A percentile compares a stretch with the other conserved stretches of the same genome.
Conservation (phyloP, 2,888 invertebrate genomes). For the Epistrophe grossulariae region DNA sequence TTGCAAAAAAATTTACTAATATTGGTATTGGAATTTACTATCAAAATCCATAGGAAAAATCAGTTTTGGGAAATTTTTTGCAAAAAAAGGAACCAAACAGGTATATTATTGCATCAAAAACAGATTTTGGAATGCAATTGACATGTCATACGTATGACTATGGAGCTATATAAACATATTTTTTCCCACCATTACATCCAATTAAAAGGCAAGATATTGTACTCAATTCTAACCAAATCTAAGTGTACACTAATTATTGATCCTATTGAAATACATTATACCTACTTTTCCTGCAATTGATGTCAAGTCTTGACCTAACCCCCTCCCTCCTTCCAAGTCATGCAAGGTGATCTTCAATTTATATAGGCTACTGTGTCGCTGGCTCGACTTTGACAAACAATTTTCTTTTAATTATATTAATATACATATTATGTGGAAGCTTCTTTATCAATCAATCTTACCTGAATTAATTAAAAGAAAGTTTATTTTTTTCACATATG, state of each 20-base stretch:
- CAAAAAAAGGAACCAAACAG: too few relatives aligned
- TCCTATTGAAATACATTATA: background rate
- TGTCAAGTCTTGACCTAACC: constrained; percentile 13
- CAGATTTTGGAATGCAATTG: too few relatives aligned
- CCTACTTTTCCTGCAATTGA: background rate
- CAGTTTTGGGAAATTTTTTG: too few relatives aligned
- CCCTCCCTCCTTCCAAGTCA: background rate
- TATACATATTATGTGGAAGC: too few relatives aligned
- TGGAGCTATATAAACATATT: too few relatives aligned
- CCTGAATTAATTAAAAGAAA: constrained; percentile 43
- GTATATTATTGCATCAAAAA: too few relatives aligned
- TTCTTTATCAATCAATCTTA: constrained; percentile 3
- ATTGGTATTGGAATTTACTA: too few relatives aligned
- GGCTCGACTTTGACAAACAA: constrained; percentile 18
- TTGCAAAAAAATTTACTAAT: too few relatives aligned
- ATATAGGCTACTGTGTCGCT: background rate
- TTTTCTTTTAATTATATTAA: background rate
- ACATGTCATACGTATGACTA: too few relatives aligned
- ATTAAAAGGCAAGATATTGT: background rate
- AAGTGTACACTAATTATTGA: background rate
- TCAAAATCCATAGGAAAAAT: too few relatives aligned
- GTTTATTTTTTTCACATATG: background rate
- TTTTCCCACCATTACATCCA: background rate
- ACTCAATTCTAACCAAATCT: background rate
- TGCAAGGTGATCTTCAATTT: constrained; percentile 21